phyloP scores from a whole-genome alignment of 1,140 invertebrate genomes.

The Calliphora vicina region DNA sequence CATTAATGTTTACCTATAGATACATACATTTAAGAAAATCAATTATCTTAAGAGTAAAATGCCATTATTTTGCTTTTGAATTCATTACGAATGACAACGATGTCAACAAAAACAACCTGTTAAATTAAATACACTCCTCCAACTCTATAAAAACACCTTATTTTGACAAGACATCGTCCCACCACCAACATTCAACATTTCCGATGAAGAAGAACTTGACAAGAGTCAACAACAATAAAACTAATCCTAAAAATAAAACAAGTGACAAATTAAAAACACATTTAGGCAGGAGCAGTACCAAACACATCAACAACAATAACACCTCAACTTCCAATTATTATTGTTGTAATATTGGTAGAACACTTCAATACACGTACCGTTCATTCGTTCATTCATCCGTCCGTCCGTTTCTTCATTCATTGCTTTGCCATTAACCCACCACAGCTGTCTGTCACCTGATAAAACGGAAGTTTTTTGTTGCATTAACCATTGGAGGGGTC shows the following conservation, averaged over 20 bases:
- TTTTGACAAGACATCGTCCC: not conserved
- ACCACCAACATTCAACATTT: not conserved
- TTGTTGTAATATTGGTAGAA: not conserved
- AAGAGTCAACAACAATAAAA: not conserved
- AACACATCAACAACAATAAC: too few species aligned
- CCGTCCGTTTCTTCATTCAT: not conserved
- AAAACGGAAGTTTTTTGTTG: not conserved
- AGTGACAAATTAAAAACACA: not conserved
- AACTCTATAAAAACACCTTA: not conserved
- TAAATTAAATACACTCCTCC: not conserved
- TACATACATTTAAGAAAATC: not conserved
- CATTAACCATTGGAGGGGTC: not conserved
- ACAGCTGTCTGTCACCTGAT: not conserved
- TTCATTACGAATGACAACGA: too few species aligned
- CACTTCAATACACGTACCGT: not conserved
- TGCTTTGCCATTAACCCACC: not conserved
- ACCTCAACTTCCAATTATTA: not conserved
- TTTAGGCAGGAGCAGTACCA: too few species aligned
- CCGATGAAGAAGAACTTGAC: not conserved
- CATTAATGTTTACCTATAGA: too few species aligned
- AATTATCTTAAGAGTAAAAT: not conserved
- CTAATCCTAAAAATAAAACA: not conserved
- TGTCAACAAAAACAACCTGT: not conserved
- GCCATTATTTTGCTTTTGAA: not conserved
- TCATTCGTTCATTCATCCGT: not conserved